Base-by-base conservation (phyloP, 2,113 vertebrate genomes). In the Ictidomys tridecemlineatus region DNA sequence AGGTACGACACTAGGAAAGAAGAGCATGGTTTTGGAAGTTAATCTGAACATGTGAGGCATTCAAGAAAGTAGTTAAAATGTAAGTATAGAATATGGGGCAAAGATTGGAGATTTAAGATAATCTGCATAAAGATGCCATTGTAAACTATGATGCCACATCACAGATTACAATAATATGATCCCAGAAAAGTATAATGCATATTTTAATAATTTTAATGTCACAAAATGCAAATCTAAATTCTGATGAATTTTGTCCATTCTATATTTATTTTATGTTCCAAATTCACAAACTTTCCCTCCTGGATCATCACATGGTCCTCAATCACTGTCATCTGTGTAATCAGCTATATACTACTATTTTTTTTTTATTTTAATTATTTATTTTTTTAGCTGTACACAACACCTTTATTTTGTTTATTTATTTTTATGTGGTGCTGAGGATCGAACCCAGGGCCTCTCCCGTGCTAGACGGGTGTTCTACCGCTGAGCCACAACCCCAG, bases 171-270 rank as follows among this genome's bases (percentile, higher is more conserved):
- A 6, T 84, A 94, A 42, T 67, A 56, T 88, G 37, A 83, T 65
- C 22, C 51, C 9, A 39, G 28, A 93, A 58, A 1, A 82, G 1
- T 80, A 1, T 12, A 92, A 58, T 30, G 5, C 82, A 32, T 53
- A 51, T 37, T 67, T 88, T 63, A 87, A 84, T 39, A 65, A 89
- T 78, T 94, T 77, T 84, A 91, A 78, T 65, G 26, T 61, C 34
- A 74, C 45, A 87, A 94, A 76, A 91, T 83, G 28, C 28, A 83
- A 56, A 94, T 42, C 39, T 94, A 94, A 76, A 73, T 89, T 96
- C 37, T 84, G 11, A 48, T 96, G 28, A 82, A 22, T 85, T 77
- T 37, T 85, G 16, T 78, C 63, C 65, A 85, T 80, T 24, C 65
- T 85, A 30, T 37, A 92, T 51, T 83, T 84, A 91, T 10, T n/a